Evolutionary conservation across 2,113 vertebrate genomes (phyloP), one percentile per base, ranked within the genome.

Genomic region (Montifringilla adamsi): DNA sequence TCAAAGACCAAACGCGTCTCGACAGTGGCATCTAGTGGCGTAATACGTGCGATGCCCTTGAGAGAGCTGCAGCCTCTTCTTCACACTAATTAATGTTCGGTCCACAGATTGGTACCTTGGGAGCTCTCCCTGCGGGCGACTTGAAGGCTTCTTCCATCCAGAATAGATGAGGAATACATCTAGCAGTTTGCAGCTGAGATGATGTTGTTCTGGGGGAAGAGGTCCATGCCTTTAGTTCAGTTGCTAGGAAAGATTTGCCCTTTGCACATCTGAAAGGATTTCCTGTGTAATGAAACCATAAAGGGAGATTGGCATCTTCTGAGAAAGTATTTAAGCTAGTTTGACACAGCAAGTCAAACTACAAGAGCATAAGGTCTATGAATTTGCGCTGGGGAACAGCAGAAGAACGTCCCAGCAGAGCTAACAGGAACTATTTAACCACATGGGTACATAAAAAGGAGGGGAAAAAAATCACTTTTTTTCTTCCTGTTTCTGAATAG

Each of bases 21-120:
- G 64, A 94, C 62, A 94, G 91, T 94, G 97, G 44, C 98, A 98
- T 94, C 98, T 98, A 96, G 97, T 96, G 98, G 93, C 55, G 9
- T 20, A 47, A 44, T 11, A 1, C 0, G 14, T 26, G 19, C 9
- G 13, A 76, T 53, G 50, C 46, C 47, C 43, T 59, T 17, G 30
- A 35, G 23, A 11, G 13, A 41, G 39, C 22, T 4, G 22, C 31
- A 35, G 13, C 22, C 6, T 37, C 49, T 12, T 14, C 37, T 11
- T 30, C 41, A 4, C 19, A 0, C 9, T 11, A 59, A 30, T 62
- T 19, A 16, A 56, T 43, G 49, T 43, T 46, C 11, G 31, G 18
- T 30, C 41, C 50, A 22, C 35, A 46, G 47, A 69, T 47, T 3
- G 30, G 53, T 6, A 23, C 13, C 63, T 58, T 5, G 43, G 50